Base-by-base conservation (phyloP, 2,888 invertebrate genomes). In the Spilarctia lutea region DNA sequence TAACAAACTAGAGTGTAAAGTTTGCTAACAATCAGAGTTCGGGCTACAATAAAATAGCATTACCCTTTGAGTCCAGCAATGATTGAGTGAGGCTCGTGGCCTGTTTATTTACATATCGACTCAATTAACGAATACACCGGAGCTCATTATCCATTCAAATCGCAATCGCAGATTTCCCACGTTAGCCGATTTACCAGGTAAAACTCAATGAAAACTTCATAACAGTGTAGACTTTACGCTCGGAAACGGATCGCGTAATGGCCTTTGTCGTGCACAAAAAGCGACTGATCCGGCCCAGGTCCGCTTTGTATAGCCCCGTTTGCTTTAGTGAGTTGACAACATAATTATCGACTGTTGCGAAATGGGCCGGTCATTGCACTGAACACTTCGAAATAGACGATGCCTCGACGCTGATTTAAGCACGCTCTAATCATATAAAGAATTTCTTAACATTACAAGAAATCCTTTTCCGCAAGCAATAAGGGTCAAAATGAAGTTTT, bases 121-220 rank as follows among this genome's bases (percentile, higher is more conserved):
- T 92, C 92, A 94, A 94, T 95, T 94, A 94, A 93, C 93, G 89
- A 91, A 91, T 91, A 91, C 91, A 89, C 90, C 84, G 86, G 81
- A 87, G 89, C 93, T 94, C 92, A 94, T 94, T 94, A 94, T 89
- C 93, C 91, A 94, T 94, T 94, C 94, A 94, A 94, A 94, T 93
- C 91, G 91, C 92, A 93, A 90, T 91, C 89, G 88, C 90, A 91
- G 91, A 89, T 89, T 90, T 92, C 89, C 91, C 91, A 92, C 93
- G 92, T 93, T 92, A 92, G 92, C 90, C 90, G 92, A 93, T 94
- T 93, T 94, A 89, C 89, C 89, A 86, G 86, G 86, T 92, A 91
- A 91, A 93, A 91, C 91, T 91, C 91, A 90, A 91, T 93, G 93
- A 89, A 93, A 94, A 94, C 92, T 95, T 94, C 93, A 94, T 95